Evolutionary conservation across 2,113 vertebrate genomes (phyloP), one percentile per base, ranked within the genome.

Genomic region (Aythya baeri): DNA sequence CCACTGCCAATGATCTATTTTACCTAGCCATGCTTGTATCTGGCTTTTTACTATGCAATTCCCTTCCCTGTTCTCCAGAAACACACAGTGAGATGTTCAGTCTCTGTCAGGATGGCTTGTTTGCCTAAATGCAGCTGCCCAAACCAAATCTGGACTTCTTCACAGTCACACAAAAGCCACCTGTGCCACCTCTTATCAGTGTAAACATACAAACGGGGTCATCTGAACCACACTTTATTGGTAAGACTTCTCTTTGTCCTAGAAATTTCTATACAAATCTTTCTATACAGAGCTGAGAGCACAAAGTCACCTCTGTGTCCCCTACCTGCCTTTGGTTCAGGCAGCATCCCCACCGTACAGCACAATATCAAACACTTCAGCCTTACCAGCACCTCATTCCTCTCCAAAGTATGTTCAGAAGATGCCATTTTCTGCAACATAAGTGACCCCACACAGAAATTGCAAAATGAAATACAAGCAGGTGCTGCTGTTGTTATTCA

Each of bases 401-500:
- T 12, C 14, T 54, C 46, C 74, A 81, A 75, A 77, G 31, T 22
- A 36, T 63, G 32, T 55, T 77, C 54, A 50, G 32, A 57, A 74
- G 74, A 26, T 18, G 5, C 17, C 8, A 10, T 88, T 88, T 86
- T 57, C 65, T 91, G n/a, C 25, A 83, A 94, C 13, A 81, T 21
- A 71, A 93, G 52, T 0, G 21, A 94, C 50, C n/a, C 65, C 27
- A 68, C 44, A 72, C 16, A 72, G 17, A 95, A 90, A 91, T 86
- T 54, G 54, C 13, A 43, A 65, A 38, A 74, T 44, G 0, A 94
- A 94, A 94, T 55, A 71, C 23, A 89, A 73, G 59, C 74, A 91
- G 32, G 34, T 61, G 43, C n/a, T 76, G 73, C 63, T 88, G 78
- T 83, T 94, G 27, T 46, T 46, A 94, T 6, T 88, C 71, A 87